phyloP scores from a whole-genome alignment of 2,797 vertebrate genomes.

The Molossus molossus region DNA sequence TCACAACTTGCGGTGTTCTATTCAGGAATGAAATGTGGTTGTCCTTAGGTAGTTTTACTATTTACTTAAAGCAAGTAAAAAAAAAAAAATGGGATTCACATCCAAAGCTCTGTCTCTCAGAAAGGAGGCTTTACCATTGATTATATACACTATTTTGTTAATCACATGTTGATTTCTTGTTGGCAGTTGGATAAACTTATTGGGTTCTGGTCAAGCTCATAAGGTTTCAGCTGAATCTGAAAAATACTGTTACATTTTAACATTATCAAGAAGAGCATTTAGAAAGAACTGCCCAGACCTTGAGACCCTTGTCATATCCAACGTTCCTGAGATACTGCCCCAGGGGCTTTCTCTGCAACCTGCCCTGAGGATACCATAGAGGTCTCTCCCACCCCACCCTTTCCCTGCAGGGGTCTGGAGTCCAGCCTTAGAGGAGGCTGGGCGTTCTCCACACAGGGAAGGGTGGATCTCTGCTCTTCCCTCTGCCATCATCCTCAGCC shows the following conservation, averaged over 20 bases:
- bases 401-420: background rate
- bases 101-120: background rate
- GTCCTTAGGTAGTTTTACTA: background rate
- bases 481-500: background rate
- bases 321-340: background rate
- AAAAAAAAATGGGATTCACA: background rate
- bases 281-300: background rate
- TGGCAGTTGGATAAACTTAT: background rate
- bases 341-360: background rate
- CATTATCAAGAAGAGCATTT: background rate
- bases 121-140: background rate
- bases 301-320: background rate
- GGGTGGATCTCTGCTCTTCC: background rate
- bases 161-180: background rate
- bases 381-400: background rate
- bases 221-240: background rate
- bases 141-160: background rate
- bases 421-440: background rate
- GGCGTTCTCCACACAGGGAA: background rate
- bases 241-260: background rate
- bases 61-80: background rate
- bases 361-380: background rate
- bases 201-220: background rate
- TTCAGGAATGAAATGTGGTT: background rate
- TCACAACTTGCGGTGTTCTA: background rate